Percentiles rank a stretch among this genome's conserved stretches.
These are phyloP conservation scores for Poeciliopsis retropinna DNA, from an alignment of 2,113 vertebrate genomes.

Conservation along the genomic window DNA sequence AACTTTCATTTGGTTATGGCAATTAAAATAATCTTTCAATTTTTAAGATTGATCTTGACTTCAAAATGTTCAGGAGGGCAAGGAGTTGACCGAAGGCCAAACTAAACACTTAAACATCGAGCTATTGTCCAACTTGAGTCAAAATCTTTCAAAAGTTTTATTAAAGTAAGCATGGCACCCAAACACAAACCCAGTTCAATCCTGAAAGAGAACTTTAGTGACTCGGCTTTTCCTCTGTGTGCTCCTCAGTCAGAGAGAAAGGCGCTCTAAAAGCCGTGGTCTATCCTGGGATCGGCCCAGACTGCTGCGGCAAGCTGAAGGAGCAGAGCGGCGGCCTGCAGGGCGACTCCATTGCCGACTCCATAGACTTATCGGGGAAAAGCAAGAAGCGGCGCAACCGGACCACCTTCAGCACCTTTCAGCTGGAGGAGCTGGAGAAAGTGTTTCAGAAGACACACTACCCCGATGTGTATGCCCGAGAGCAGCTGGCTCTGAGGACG, in stretches of 20 bases:
- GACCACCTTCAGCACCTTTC: slow-evolving; percentile 93
- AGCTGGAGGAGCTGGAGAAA: slow-evolving; percentile 95
- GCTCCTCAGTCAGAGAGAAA: slow-evolving; percentile 81
- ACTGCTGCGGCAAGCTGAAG: slow-evolving; percentile 80
- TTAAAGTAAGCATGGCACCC: background rate
- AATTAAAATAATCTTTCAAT: background rate
- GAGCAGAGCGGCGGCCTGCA: slow-evolving; percentile 49
- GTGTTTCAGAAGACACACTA: slow-evolving; percentile 96
- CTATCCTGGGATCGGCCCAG: slow-evolving; percentile 79
- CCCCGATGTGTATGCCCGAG: slow-evolving; percentile 90
- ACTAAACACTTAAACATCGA: background rate
- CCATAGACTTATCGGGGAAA: slow-evolving; percentile 84
- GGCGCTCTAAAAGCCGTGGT: slow-evolving; percentile 78
- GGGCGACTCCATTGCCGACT: slow-evolving; percentile 80
- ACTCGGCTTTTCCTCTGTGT: background rate
- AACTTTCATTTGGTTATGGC: background rate
- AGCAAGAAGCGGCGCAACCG: slow-evolving; percentile 93
- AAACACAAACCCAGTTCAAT: background rate
- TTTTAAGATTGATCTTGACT: background rate
- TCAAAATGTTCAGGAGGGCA: background rate
- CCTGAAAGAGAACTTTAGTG: background rate
- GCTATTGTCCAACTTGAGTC: background rate
- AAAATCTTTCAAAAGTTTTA: background rate
- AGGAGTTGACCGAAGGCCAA: background rate
- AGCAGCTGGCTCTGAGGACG: slow-evolving; percentile 90